Evolutionary conservation across 2,888 invertebrate genomes (phyloP), one percentile per base, ranked within the genome.

Genomic region (Metopia argyrocephala): DNA sequence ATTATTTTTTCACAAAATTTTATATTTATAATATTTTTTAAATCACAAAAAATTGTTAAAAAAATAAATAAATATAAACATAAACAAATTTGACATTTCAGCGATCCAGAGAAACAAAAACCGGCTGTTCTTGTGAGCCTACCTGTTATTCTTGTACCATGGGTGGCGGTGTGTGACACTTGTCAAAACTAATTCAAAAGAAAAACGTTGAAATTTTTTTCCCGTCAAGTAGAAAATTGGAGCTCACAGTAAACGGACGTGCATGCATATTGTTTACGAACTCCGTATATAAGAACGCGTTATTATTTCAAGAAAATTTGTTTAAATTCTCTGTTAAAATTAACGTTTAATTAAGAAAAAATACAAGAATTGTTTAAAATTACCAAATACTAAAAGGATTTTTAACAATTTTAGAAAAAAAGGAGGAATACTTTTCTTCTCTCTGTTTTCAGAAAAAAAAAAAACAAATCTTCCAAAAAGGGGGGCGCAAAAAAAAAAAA

Each of bases 151-250:
- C n/a, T n/a, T n/a, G n/a, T n/a, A n/a, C n/a, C n/a, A n/a, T n/a
- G n/a, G n/a, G n/a, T n/a, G n/a, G n/a, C 65, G 69, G 23, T 61
- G 59, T 75, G 20, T 66, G 59, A 68, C 76, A 71, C 54, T 76
- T 76, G 79, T 79, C 69, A 79, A 79, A 79, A 45, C 54, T n/a
- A 76, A 65, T 80, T 76, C 71, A 80, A 76, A 80, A 79, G 79
- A 79, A 76, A 76, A 76, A 76, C 79, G 79, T 71, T 79, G 76
- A 66, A 76, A 64, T 38, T 56, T 78, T 61, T 69, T 64, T 61
- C 4, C 31, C n/a, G 27, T 21, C 52, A 79, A 79, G 79, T 79
- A 76, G 70, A 82, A 83, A 82, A 83, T 84, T 84, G 82, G 83
- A 81, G 82, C 83, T 82, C 75, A 59, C 65, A 50, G 66, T 46